A percentile compares a stretch with the other conserved stretches of the same genome.
These are phyloP conservation scores for Pantherophis alleghaniensis DNA, from an alignment of 2,797 vertebrate species.

Conservation along the genomic window DNA sequence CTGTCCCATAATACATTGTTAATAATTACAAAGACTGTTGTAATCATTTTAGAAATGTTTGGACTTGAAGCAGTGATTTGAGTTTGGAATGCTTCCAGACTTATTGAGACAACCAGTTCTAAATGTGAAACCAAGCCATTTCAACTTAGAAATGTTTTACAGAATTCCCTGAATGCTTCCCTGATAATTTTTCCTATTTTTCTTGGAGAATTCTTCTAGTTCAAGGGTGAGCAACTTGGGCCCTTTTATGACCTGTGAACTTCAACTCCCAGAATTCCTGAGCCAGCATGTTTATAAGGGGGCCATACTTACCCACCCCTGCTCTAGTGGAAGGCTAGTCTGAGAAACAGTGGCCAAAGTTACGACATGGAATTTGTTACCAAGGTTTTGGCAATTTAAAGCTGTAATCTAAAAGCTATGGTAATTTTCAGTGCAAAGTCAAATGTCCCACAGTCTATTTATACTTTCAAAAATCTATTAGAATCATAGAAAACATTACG, in stretches of 20 bases:
- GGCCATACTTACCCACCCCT: not conserved
- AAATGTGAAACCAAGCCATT: not conserved
- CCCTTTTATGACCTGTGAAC: not conserved
- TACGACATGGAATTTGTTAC: not conserved
- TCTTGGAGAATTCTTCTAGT: not conserved
- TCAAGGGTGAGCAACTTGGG: not conserved
- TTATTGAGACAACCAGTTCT: not conserved
- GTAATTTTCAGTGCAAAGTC: not conserved
- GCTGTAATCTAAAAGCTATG: not conserved
- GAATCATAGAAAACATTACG: not conserved
- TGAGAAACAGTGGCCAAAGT: not conserved
- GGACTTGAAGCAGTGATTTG: not conserved
- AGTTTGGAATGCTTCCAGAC: not conserved
- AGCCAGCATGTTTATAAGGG: not conserved
- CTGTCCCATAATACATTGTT: not conserved
- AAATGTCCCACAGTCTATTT: constrained; percentile 1
- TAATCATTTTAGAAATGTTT: not conserved
- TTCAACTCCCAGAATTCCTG: not conserved
- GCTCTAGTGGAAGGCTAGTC: not conserved
- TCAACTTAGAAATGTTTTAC: not conserved
- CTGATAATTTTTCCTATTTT: not conserved
- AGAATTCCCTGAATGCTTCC: not conserved
- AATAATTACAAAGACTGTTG: not conserved
- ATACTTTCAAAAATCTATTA: not conserved
- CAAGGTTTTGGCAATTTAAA: not conserved